Evolutionary conservation across 2,113 vertebrate genomes (phyloP), one percentile per base, ranked within the genome.

Genomic region (Oncorhynchus tshawytscha): DNA sequence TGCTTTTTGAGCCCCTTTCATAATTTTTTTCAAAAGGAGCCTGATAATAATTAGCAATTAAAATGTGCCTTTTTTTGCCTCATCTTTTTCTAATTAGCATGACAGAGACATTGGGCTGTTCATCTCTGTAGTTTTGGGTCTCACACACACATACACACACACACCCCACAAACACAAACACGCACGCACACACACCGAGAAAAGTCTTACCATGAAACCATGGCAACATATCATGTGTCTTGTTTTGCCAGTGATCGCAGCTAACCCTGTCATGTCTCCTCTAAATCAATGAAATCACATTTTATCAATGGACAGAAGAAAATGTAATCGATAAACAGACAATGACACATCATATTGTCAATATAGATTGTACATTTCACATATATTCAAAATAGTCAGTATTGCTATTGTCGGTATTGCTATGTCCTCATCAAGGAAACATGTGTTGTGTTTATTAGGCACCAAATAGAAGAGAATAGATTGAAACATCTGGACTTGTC

Each of bases 11-110:
- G 65, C 68, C 1, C 71, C 65, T 29, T 7, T 82, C 71, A 84
- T 86, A 84, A 86, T 90, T 86, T 87, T 87, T 84, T 87, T 90
- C 76, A 89, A 89, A 93, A 75, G 84, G 74, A 72, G 60, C 62
- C 78, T 78, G 68, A 64, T 87, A 88, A 90, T 91, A 91, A 94
- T 93, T 92, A 91, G 90, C 90, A 93, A 93, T 93, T 93, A 89
- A 91, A 93, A 93, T 92, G 74, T 27, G 67, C 45, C 86, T 77
- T 88, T 91, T 88, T 78, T 88, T 91, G 87, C 69, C 74, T 80
- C 39, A 45, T 12, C 39, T 92, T 89, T 73, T 72, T 80, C 86
- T 91, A 92, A 91, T 93, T 88, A 91, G 87, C 87, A 74, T 90
- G 85, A 91, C 78, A 88, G 81, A 87, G 74, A 87, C 76, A 86